Percentiles rank a stretch among this genome's conserved stretches.
phyloP scores from a whole-genome alignment of 1,140 invertebrate genomes.

The Drosophila takahashii region DNA sequence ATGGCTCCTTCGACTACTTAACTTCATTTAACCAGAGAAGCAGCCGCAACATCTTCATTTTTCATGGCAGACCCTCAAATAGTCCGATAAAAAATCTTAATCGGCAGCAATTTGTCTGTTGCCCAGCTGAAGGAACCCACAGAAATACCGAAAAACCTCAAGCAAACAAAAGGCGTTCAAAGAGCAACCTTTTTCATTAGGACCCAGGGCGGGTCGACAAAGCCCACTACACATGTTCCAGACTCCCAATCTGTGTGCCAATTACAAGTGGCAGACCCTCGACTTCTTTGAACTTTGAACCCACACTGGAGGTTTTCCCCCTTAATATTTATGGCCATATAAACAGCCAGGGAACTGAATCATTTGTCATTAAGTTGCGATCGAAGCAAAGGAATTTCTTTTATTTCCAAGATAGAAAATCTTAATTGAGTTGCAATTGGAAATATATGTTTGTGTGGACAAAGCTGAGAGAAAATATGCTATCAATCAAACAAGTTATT shows the following conservation, averaged over 20 bases:
- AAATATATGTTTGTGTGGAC: conserved; percentile 34
- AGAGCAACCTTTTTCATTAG: conserved; percentile 65
- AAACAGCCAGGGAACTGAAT: conserved; percentile 16
- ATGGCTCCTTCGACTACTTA: conserved; percentile 13
- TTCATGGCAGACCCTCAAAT: conserved; percentile 34
- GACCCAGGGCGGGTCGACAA: conserved; percentile 21
- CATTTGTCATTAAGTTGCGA: conserved; percentile 42
- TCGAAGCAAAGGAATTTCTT: conserved; percentile 50
- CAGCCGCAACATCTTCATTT: conserved; percentile 51
- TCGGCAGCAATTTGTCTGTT: conserved; percentile 71
- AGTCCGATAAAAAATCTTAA: conserved; percentile 75
- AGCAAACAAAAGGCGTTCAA: conserved; percentile 40
- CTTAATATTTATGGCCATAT: conserved; percentile 28
- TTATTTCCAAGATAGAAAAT: conserved; percentile 60
- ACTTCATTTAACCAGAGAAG: conserved; percentile 27
- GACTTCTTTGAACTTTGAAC: conserved; percentile 54
- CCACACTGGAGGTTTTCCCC: conserved; percentile 1
- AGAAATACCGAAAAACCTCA: conserved; percentile 31
- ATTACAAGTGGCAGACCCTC: conserved; percentile 53
- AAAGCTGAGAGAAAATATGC: conserved; percentile 11
- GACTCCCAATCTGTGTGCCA: conserved; percentile 36
- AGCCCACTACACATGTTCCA: conserved; percentile 39
- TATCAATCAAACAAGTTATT: conserved; percentile 73
- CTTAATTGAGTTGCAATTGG: conserved; percentile 80
- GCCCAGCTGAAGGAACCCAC: conserved; percentile 19